Percentiles rank a stretch among this genome's conserved stretches.
phyloP scores from a whole-genome alignment of 2,888 invertebrate species.

The Synanthedon tipuliformis region DNA sequence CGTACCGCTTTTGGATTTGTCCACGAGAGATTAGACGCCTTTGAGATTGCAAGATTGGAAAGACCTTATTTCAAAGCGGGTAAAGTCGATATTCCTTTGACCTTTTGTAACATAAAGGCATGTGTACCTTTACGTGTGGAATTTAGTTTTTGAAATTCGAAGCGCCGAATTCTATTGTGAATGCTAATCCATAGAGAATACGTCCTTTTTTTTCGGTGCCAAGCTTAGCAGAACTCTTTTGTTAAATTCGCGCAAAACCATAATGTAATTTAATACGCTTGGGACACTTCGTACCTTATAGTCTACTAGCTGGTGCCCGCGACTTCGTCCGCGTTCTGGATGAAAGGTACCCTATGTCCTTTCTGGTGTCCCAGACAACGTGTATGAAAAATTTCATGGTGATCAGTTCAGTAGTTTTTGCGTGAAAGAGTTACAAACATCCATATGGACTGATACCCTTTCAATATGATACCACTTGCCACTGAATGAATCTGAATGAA shows the following conservation, averaged over 20 bases:
- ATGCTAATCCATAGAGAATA: slow-evolving; percentile 27
- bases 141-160: slow-evolving; percentile 7
- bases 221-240: slow-evolving; percentile 7
- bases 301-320: no score
- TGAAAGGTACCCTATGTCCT: no score
- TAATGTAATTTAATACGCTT: slow-evolving; percentile 14
- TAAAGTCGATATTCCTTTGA: slow-evolving; percentile 1
- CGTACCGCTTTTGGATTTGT: not conserved
- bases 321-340: no score
- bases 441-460: no score
- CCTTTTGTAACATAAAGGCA: not conserved
- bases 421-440: no score
- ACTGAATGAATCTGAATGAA: no score
- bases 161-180: slow-evolving; percentile 18
- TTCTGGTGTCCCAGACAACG: no score
- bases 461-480: no score
- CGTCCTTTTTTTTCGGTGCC: slow-evolving; percentile 15
- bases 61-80: not conserved
- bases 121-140: not conserved
- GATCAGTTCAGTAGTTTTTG: no score
- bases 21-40: slow-evolving; percentile 1
- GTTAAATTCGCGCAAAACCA: slow-evolving; percentile 11
- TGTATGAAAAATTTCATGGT: no score
- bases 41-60: slow-evolving; percentile 2
- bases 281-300: not conserved